Percentiles rank a stretch among this genome's conserved stretches.
phyloP scores from a whole-genome alignment of 2,113 vertebrate genomes.

The Podilymbus podiceps region DNA sequence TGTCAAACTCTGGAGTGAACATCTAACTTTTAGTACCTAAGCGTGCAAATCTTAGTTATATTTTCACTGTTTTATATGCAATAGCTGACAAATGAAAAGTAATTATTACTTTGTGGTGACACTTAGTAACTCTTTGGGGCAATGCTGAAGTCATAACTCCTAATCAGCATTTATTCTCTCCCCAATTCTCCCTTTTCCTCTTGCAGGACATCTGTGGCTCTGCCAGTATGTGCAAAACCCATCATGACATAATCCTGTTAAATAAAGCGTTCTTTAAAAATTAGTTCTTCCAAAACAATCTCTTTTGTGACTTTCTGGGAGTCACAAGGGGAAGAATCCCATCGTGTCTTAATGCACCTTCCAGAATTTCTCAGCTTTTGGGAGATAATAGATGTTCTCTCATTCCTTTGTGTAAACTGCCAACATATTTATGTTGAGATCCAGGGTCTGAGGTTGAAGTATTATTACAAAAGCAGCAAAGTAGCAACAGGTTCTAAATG shows the following conservation, averaged over 20 bases:
- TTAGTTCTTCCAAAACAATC: neutral
- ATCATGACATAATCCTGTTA: neutral
- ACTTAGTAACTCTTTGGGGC: neutral
- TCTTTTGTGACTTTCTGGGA: neutral
- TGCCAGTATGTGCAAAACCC: neutral
- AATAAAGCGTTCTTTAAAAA: neutral
- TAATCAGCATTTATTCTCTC: neutral
- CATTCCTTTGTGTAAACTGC: conserved; percentile 38
- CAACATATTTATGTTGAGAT: conserved; percentile 58
- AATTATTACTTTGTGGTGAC: neutral
- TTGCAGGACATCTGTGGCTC: neutral
- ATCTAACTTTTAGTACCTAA: neutral
- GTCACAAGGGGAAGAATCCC: neutral
- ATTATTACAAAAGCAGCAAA: conserved; percentile 41
- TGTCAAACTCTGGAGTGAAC: neutral
- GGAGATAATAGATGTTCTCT: conserved; percentile 38
- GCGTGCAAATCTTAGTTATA: neutral
- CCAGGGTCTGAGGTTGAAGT: conserved; percentile 13
- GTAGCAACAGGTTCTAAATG: conserved; percentile 47
- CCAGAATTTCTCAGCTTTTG: conserved; percentile 13
- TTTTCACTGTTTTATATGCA: neutral
- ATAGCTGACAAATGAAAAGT: neutral
- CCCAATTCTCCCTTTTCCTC: neutral
- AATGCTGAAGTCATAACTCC: neutral
- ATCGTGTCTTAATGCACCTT: neutral